phyloP scores from a whole-genome alignment of 2,797 vertebrate species.

The Luscinia megarhynchos region DNA sequence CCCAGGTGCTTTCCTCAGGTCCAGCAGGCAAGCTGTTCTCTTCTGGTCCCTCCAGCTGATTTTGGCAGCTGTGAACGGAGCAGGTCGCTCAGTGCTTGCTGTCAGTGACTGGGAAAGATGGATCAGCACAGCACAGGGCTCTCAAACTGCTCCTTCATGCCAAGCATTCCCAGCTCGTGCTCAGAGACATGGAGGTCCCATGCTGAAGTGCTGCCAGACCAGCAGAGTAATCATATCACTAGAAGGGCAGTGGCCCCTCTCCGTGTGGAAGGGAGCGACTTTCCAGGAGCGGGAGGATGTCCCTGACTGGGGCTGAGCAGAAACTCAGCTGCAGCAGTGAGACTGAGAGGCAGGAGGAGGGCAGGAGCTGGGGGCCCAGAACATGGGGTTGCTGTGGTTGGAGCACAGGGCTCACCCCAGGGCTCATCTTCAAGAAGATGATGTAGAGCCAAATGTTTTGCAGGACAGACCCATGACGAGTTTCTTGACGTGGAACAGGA shows the following conservation, averaged over 20 bases:
- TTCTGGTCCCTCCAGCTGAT: neutral
- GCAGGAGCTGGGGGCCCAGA: neutral
- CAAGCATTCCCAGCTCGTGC: neutral
- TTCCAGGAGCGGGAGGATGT: neutral
- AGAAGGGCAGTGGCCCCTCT: neutral
- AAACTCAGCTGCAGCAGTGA: neutral
- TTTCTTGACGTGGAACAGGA: neutral
- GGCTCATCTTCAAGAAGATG: neutral
- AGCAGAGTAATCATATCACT: neutral
- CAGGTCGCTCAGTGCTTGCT: neutral
- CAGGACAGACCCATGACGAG: neutral
- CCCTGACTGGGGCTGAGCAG: neutral
- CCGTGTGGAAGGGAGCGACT: fast-evolving
- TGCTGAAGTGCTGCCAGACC: neutral
- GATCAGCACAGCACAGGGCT: neutral
- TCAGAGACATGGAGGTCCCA: neutral
- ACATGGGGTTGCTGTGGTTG: fast-evolving
- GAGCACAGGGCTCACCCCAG: neutral
- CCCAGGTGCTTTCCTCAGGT: neutral
- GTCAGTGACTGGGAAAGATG: fast-evolving
- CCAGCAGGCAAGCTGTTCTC: neutral
- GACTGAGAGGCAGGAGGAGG: neutral
- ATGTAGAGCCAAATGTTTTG: neutral
- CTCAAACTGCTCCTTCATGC: neutral
- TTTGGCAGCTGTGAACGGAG: neutral